Conservation (phyloP, 2,797 vertebrate genomes). For the Cuculus canorus region DNA sequence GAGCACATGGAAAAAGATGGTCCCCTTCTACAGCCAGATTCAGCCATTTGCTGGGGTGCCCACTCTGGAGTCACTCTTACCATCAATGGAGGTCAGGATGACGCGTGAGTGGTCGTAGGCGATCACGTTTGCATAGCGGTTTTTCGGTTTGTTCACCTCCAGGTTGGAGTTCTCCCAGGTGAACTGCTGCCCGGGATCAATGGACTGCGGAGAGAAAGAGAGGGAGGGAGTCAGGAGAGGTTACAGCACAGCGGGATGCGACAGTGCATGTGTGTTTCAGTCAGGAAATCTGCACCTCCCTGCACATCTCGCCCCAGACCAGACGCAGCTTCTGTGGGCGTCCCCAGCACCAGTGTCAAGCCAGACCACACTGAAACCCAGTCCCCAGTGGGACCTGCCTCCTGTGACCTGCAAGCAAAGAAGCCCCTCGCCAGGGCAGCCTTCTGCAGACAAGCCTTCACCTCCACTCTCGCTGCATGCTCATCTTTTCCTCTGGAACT, state of each 20-base stretch:
- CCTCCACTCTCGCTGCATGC: accelerated
- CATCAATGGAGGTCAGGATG: constrained; percentile 89
- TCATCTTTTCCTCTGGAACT: neutral
- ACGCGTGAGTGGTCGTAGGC: constrained; percentile 97
- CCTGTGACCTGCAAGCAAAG: neutral
- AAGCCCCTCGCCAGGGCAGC: neutral
- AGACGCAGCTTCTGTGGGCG: neutral
- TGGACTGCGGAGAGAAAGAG: constrained; percentile 79
- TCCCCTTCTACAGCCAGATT: neutral
- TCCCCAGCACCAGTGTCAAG: neutral
- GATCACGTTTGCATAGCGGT: constrained; percentile 97
- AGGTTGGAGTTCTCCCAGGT: constrained; percentile 98
- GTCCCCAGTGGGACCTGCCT: neutral
- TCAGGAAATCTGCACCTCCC: neutral
- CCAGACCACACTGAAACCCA: neutral
- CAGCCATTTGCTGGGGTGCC: neutral
- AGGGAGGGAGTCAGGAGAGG: neutral
- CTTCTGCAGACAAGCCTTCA: neutral
- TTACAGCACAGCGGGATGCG: neutral
- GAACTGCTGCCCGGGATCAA: constrained; percentile 96
- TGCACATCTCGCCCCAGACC: neutral
- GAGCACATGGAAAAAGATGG: neutral
- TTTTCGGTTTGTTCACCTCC: constrained; percentile 98
- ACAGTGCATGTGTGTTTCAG: accelerated
- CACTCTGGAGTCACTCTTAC: constrained; percentile 73